These are phyloP conservation scores for Crocidura indochinensis DNA, from an alignment of 2,797 vertebrate genomes.

Conservation along the genomic window DNA sequence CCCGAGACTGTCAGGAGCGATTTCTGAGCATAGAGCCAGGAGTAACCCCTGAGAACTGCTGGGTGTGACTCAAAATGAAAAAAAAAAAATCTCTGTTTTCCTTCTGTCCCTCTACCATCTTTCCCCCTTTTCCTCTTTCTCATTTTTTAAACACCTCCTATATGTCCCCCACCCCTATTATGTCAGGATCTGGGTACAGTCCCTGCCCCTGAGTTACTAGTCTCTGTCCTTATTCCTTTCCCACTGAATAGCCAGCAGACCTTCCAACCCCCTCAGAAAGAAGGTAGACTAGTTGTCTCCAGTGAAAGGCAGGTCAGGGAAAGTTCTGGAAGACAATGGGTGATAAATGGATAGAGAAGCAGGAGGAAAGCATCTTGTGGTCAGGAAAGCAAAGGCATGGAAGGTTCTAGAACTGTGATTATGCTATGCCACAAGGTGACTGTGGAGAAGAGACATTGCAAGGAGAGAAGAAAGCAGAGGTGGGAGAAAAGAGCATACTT, in stretches of 20 bases:
- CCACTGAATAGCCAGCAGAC: background rate
- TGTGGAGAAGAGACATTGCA: background rate
- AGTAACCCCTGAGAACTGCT: too few relatives aligned
- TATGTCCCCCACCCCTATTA: background rate
- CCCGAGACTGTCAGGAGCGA: too few relatives aligned
- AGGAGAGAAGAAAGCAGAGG: background rate
- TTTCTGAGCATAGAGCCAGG: too few relatives aligned
- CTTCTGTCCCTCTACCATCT: background rate
- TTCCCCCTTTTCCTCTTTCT: background rate
- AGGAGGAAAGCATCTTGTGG: background rate
- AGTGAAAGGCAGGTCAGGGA: background rate
- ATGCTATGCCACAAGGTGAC: background rate
- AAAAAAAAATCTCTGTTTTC: conserved; percentile 2
- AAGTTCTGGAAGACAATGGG: conserved; percentile 22
- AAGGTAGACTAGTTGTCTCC: background rate
- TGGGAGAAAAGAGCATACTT: background rate
- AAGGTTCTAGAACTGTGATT: conserved; percentile 50
- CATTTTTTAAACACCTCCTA: background rate
- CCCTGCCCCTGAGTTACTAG: background rate
- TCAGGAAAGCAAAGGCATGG: background rate
- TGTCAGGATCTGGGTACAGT: background rate
- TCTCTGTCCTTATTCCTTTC: background rate
- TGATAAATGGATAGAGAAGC: background rate
- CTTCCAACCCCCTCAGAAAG: background rate
- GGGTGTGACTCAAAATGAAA: too few relatives aligned